Evolutionary conservation across 1,140 invertebrate genomes (phyloP), one percentile per base, ranked within the genome.

Genomic region (Pachyrhynchus sulphureomaculatus): DNA sequence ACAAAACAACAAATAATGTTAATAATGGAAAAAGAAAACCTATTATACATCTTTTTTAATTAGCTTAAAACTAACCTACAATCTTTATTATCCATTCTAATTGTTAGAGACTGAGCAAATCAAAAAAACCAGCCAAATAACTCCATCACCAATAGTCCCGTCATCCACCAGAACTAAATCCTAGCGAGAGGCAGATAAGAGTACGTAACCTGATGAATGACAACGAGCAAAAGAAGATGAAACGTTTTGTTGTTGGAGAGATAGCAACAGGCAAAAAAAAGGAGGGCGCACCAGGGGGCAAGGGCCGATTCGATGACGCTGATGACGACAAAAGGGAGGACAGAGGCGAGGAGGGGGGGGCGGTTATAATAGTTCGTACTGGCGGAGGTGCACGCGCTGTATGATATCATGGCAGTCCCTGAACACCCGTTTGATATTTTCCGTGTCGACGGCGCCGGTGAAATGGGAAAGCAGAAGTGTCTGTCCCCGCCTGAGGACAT

Each of bases 361-460:
- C 20, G 15, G 41, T 93, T 93, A 98, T 90, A 99, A 93, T 79
- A 98, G 91, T 86, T 98, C 96, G 84, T 98, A 98, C 86, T 98
- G 95, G 75, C 95, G 91, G 79, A 98, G 88, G 83, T 99, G 96
- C 93, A 99, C 99, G 79, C 96, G 91, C 84, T 99, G 97, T 78
- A 99, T 99, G 83, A 99, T 99, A 85, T 99, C 97, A 76, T 96
- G 92, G 84, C 97, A 99, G 86, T 99, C 97, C 83, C 99, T 99
- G 87, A 99, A 99, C 78, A 99, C 97, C 81, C 97, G 88, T 77
- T 97, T 94, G 80, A 99, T 99, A 84, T 99, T 99, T 83, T 99
- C 97, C 59, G 98, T 99, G 84, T 99, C 98, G 71, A 99, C 96
- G 76, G 98, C 98, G 85, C 97, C 99, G 65, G 98, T 99, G 83